Evolutionary conservation across 2,113 vertebrate genomes (phyloP).

Genomic region (Tachysurus vachellii): DNA sequence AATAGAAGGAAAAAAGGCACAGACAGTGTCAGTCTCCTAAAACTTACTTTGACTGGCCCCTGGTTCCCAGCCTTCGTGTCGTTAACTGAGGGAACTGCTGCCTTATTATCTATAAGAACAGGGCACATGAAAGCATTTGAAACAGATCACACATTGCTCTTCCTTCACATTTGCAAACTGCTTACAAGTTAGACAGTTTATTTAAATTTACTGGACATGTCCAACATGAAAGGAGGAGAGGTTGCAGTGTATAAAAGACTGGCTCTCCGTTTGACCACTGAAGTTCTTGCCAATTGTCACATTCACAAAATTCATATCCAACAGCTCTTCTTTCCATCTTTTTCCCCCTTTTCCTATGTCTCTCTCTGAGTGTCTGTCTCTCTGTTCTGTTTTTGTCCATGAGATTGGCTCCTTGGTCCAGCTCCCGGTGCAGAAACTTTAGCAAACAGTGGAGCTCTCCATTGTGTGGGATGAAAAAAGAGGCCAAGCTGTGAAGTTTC

Average conservation of each 20-base stretch:
- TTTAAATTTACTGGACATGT: slow-evolving; percentile 8
- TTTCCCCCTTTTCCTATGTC: slow-evolving; percentile 42
- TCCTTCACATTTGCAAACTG: not conserved
- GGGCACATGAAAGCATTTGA: slow-evolving; percentile 27
- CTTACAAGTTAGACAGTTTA: not conserved
- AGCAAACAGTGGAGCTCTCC: slow-evolving; percentile 94
- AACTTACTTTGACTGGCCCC: slow-evolving; percentile 98
- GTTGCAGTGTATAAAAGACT: slow-evolving; percentile 18
- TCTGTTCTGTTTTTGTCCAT: slow-evolving; percentile 66
- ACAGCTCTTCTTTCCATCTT: slow-evolving; percentile 48
- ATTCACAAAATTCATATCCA: slow-evolving; percentile 52
- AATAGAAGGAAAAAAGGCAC: not conserved
- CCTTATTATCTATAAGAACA: slow-evolving; percentile 85
- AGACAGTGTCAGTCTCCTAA: not conserved
- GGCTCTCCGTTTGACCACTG: slow-evolving; percentile 25
- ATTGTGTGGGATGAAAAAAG: slow-evolving; percentile 84
- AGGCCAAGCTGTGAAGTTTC: slow-evolving; percentile 90
- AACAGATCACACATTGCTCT: not conserved
- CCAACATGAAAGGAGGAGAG: not conserved
- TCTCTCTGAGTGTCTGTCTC: slow-evolving; percentile 48
- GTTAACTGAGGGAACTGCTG: slow-evolving; percentile 98
- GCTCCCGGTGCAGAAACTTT: slow-evolving; percentile 91
- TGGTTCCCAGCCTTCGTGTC: slow-evolving; percentile 92
- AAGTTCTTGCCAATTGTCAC: slow-evolving; percentile 42
- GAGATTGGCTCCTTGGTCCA: slow-evolving; percentile 80